Evolutionary conservation across 1,140 invertebrate species (phyloP).

Genomic region (Heliconius hermathena): DNA sequence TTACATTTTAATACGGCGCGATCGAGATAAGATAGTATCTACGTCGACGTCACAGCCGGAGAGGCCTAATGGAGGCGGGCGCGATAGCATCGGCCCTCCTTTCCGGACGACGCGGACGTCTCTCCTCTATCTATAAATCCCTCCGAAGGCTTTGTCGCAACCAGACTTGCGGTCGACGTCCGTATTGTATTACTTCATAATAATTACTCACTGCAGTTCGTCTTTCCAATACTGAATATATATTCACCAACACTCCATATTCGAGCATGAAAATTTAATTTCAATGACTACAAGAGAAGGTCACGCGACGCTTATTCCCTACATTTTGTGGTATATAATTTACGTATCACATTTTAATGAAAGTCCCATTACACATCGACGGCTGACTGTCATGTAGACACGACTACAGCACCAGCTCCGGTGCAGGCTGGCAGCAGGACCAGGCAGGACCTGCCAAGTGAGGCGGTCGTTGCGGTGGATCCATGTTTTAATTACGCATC

Average conservation of each 20-base stretch:
- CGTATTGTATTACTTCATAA: neutral
- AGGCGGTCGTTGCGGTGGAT: neutral
- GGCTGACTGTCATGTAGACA: neutral
- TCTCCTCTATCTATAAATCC: constrained; percentile 31
- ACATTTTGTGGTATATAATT: neutral
- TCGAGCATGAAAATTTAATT: neutral
- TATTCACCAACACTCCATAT: neutral
- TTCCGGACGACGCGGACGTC: constrained; percentile 25
- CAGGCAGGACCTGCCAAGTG: neutral
- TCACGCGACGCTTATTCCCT: neutral
- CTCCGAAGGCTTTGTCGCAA: constrained; percentile 17
- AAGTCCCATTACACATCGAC: neutral
- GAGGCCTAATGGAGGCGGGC: constrained; percentile 29
- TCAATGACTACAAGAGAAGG: neutral
- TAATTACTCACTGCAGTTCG: neutral
- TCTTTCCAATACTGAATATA: neutral
- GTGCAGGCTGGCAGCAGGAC: neutral
- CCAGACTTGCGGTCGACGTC: neutral
- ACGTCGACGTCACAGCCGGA: constrained; percentile 26
- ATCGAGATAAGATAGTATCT: constrained; percentile 39
- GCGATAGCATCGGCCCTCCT: constrained; percentile 39
- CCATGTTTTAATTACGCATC: constrained; percentile 11
- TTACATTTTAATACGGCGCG: constrained; percentile 43
- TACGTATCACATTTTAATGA: neutral
- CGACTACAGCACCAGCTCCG: constrained; percentile 13